A percentile compares a stretch with the other conserved stretches of the same genome.
These are phyloP conservation scores for Amblyopsis hoosieri DNA, from an alignment of 2,797 vertebrate species.

Conservation along the genomic window DNA sequence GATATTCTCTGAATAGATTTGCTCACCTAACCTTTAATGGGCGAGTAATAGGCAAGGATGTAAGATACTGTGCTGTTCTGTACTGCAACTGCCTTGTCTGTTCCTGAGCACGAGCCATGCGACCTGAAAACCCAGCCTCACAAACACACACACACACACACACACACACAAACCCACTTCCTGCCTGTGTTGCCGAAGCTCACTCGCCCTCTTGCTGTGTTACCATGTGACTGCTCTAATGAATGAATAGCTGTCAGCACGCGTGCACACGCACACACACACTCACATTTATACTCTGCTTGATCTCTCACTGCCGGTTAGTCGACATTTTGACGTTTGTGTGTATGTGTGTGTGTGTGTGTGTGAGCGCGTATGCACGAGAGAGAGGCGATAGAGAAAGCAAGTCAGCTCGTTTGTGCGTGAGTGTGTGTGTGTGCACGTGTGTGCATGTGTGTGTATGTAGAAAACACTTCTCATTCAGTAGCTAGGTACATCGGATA, in stretches of 20 bases:
- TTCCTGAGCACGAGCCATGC: constrained; percentile 51
- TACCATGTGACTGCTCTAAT: constrained; percentile 60
- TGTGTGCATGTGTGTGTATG: neutral
- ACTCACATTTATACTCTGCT: constrained; percentile 44
- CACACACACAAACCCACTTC: neutral
- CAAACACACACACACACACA: neutral
- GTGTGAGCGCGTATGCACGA: neutral
- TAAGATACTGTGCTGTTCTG: constrained; percentile 16
- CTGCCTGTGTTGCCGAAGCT: constrained; percentile 1
- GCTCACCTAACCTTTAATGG: neutral
- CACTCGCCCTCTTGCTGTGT: constrained; percentile 26
- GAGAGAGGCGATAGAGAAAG: constrained; percentile 9
- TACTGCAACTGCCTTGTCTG: constrained; percentile 40
- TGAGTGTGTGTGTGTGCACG: constrained; percentile 4
- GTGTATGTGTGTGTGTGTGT: neutral
- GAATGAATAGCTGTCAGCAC: constrained; percentile 55
- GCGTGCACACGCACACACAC: neutral
- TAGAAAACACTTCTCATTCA: constrained; percentile 64
- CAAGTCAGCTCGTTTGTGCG: constrained; percentile 16
- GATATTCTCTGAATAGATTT: too few species aligned
- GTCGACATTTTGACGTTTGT: neutral
- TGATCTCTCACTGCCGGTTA: neutral
- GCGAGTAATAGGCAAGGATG: constrained; percentile 23
- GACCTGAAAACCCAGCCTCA: constrained; percentile 43
- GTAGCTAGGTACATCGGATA: constrained; percentile 50